phyloP scores from a whole-genome alignment of 2,797 vertebrate species.

The Gadopsis bispinosus region DNA sequence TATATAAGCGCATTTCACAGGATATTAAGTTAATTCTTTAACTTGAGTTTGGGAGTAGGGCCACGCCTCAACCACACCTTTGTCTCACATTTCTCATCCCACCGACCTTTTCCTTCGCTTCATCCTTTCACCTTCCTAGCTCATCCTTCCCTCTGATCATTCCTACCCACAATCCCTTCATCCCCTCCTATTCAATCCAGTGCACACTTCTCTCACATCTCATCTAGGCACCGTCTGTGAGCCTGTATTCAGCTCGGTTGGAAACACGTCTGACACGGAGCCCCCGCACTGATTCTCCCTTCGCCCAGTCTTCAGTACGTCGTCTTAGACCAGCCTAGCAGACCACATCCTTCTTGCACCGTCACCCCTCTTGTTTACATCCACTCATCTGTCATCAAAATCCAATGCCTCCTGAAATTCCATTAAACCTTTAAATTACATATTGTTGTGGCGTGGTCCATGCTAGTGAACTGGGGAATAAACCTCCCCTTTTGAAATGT shows the following conservation, averaged over 20 bases:
- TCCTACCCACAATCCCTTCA: not conserved
- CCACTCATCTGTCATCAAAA: not conserved
- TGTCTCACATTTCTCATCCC: too few species aligned
- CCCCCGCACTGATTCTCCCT: not conserved
- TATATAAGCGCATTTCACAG: not conserved
- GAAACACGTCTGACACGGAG: not conserved
- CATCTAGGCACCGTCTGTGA: not conserved
- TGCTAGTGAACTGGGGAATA: conserved; percentile 6
- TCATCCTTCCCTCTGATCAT: too few species aligned
- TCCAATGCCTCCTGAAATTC: not conserved
- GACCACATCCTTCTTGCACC: not conserved
- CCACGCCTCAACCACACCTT: too few species aligned
- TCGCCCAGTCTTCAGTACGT: not conserved
- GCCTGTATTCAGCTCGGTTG: not conserved
- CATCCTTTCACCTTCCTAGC: too few species aligned
- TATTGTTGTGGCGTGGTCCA: not conserved
- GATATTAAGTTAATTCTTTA: not conserved
- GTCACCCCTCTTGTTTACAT: not conserved
- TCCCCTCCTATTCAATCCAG: not conserved
- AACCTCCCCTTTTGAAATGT: conserved; percentile 16
- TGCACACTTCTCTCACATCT: not conserved
- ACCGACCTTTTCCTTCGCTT: too few species aligned
- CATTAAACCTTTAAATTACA: too few species aligned
- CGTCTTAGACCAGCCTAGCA: not conserved
- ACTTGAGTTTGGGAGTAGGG: too few species aligned